Evolutionary conservation across 30 jellyfish, hydroid and myxozoan genomes (phyloP).

Genomic region (Hydra vulgaris): DNA sequence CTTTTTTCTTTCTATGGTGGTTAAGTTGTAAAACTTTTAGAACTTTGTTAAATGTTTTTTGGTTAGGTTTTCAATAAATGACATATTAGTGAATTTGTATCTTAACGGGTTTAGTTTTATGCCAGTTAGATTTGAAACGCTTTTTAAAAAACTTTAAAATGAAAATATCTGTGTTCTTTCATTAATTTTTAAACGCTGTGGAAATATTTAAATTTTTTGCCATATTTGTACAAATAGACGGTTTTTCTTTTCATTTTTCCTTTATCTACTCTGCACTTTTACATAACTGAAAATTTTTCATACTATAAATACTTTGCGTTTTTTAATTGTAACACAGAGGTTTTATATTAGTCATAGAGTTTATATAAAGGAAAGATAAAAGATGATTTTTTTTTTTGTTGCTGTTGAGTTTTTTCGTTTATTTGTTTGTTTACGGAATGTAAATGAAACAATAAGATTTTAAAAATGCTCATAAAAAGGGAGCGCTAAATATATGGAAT

Average conservation of each 20-base stretch:
- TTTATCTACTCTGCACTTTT: not conserved
- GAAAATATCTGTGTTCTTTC: not conserved
- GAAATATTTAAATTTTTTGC: not conserved
- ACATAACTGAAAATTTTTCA: no score
- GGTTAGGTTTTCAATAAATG: not conserved
- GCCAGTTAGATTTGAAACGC: not conserved
- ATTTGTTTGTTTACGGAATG: not conserved
- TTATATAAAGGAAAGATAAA: not conserved
- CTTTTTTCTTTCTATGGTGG: no score
- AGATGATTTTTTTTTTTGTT: not conserved
- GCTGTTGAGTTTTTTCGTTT: not conserved
- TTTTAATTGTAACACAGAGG: no score
- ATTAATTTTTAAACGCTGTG: not conserved
- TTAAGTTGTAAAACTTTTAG: no score
- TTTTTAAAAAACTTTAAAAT: no score
- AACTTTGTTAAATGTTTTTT: not conserved
- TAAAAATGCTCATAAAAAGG: not conserved
- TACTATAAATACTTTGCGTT: no score
- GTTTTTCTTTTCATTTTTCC: not conserved
- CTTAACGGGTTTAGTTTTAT: not conserved
- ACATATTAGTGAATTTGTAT: no score
- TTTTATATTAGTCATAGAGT: no score
- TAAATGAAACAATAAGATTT: not conserved
- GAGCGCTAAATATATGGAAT: not conserved
- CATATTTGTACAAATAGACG: not conserved